Evolutionary conservation across 2,797 vertebrate genomes (phyloP).

Genomic region (Choloepus didactylus): DNA sequence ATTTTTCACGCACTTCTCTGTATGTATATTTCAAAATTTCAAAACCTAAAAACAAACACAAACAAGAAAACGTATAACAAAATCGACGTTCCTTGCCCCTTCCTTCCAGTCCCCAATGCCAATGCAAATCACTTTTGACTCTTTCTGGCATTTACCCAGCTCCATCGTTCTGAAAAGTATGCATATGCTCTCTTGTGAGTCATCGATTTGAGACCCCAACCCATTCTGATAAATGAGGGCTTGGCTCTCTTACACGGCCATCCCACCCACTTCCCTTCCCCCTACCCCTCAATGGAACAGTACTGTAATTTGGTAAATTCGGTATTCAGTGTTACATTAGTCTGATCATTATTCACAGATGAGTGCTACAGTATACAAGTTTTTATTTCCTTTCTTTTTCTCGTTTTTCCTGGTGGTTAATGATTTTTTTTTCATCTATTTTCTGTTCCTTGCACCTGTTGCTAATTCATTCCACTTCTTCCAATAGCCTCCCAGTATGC

Average conservation of each 20-base stretch:
- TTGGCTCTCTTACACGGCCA: fast-evolving
- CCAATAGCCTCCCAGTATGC: fast-evolving
- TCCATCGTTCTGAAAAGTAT: neutral
- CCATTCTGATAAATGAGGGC: neutral
- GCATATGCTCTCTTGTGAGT: too few relatives aligned
- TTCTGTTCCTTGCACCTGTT: neutral
- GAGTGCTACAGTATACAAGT: neutral
- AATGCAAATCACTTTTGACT: neutral
- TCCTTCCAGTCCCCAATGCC: neutral
- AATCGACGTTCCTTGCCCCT: neutral
- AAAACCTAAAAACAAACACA: neutral
- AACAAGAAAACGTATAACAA: neutral
- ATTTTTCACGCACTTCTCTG: neutral
- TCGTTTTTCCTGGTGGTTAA: neutral
- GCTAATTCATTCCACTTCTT: neutral
- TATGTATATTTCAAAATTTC: neutral
- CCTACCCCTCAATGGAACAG: neutral
- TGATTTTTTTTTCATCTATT: neutral
- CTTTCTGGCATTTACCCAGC: neutral
- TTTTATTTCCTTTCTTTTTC: neutral
- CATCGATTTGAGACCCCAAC: neutral
- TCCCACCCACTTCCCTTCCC: neutral
- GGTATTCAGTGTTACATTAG: neutral
- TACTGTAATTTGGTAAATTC: neutral
- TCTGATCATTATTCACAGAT: neutral